Percentiles rank a stretch among this genome's conserved stretches.
Conservation (phyloP, 2,113 vertebrate species). For the Tragelaphus imberbis region DNA sequence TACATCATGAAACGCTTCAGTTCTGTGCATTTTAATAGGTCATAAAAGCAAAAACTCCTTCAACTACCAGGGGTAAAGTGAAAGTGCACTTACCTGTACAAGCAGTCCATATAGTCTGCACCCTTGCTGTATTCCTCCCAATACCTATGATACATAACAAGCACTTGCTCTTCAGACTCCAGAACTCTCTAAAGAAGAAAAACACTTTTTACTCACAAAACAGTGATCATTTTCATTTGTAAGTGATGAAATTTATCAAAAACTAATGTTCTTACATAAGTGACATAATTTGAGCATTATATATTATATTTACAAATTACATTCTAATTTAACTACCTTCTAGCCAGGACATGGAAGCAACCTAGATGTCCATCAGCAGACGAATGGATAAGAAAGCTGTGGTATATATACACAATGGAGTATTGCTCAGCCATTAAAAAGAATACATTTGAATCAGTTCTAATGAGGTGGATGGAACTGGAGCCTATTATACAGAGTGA, state of each 20-base stretch:
- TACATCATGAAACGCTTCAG: not conserved
- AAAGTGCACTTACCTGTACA: slow-evolving; percentile 90
- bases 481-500: no score
- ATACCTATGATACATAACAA: slow-evolving; percentile 98
- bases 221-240: not conserved
- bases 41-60: not conserved
- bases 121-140: slow-evolving; percentile 99
- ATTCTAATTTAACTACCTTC: slow-evolving; percentile 15
- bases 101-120: slow-evolving; percentile 99
- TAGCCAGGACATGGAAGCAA: no score
- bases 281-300: not conserved
- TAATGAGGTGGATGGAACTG: no score
- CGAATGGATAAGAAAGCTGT: no score
- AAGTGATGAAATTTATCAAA: not conserved
- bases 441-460: no score
- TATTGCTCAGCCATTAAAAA: no score
- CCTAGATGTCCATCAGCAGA: no score
- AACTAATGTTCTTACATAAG: not conserved
- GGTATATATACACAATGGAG: no score
- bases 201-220: slow-evolving; percentile 38
- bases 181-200: slow-evolving; percentile 89
- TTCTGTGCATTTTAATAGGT: not conserved
- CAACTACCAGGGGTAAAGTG: not conserved
- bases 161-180: slow-evolving; percentile 97
- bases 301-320: slow-evolving; percentile 1